Evolutionary conservation across 1,140 invertebrate genomes (phyloP), one percentile per base, ranked within the genome.

Genomic region (Schmidtea mediterranea): DNA sequence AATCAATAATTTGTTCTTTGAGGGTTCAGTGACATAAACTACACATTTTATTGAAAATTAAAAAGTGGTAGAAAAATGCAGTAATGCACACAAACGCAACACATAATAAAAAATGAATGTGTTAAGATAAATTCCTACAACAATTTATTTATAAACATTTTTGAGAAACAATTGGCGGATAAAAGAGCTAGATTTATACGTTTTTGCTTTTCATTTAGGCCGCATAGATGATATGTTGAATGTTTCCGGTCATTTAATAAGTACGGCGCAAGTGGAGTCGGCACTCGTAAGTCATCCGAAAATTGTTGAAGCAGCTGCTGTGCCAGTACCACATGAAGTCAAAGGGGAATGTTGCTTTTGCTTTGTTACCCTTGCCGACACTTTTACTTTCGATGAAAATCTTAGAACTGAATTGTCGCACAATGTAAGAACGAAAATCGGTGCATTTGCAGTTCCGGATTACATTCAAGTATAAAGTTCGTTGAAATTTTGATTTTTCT

Each of bases 171-270:
- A n/a, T n/a, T n/a, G n/a, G n/a, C n/a, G n/a, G n/a, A n/a, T n/a
- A n/a, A n/a, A n/a, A n/a, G n/a, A n/a, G n/a, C n/a, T n/a, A n/a
- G n/a, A n/a, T n/a, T n/a, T n/a, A n/a, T n/a, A n/a, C n/a, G n/a
- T n/a, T n/a, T n/a, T n/a, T n/a, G n/a, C n/a, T n/a, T n/a, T n/a
- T n/a, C n/a, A n/a, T n/a, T n/a, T 41, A 5, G 45, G 89, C 0
- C 73, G 89, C 45, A 79, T 94, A 13, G 89, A 95, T 63, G 89
- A 97, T 58, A 86, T 95, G 82, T 67, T 95, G 45, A 95, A 97
- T 64, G 86, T 95, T 1, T 90, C 83, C 1, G 89, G 89, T 0
- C 89, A 97, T 69, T 66, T 95, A 16, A 78, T 97, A 72, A 89
- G 82, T 48, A 97, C 90, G 0, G 81, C 89, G 0, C 82, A 95